Base-by-base conservation (phyloP, 2,797 vertebrate genomes). In the Muscicapa striata region DNA sequence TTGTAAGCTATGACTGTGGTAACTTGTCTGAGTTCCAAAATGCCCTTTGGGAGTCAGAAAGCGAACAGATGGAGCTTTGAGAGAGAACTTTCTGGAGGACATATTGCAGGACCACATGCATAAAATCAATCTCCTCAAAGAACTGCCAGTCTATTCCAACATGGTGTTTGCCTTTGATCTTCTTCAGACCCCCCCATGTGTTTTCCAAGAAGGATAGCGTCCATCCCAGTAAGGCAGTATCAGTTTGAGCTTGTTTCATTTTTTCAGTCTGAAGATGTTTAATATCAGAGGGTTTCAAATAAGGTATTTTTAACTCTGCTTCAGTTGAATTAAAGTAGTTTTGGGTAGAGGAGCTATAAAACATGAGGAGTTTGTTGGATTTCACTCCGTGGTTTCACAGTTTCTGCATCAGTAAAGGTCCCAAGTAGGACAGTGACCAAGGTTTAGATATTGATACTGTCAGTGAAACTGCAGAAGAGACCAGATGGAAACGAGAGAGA, bases 121-220 rank as follows among this genome's bases (percentile, higher is more conserved):
- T 70, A 29, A 94, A 91, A 78, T 67, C 59, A 63, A 26, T 68
- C 79, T 89, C 40, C 58, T 77, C 5, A 0, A 58, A 77, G 41
- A 77, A 11, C 66, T 68, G 72, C 64, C 2, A 5, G 21, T 58
- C 64, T 80, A 11, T 63, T 91, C 73, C 58, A 72, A 5, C 59
- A 3, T 30, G 54, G 12, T 73, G 51, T 55, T 91, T 91, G 59
- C 73, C 84, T 95, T 96, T 95, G 89, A 92, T 92, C 91, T 91
- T 84, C 70, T 77, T 70, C 29, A 62, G 54, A 43, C 45, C 69
- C 34, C 34, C 34, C 34, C 73, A 54, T 38, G 43, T 86, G 76
- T 79, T 93, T 91, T 79, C 76, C 66, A 54, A 91, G 57, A 69
- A 85, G 67, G 79, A 49, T 51, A 63, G 43, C 55, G 92, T 73